Evolutionary conservation across 2,113 vertebrate genomes (phyloP).

Genomic region (Cephalophus harveyi): DNA sequence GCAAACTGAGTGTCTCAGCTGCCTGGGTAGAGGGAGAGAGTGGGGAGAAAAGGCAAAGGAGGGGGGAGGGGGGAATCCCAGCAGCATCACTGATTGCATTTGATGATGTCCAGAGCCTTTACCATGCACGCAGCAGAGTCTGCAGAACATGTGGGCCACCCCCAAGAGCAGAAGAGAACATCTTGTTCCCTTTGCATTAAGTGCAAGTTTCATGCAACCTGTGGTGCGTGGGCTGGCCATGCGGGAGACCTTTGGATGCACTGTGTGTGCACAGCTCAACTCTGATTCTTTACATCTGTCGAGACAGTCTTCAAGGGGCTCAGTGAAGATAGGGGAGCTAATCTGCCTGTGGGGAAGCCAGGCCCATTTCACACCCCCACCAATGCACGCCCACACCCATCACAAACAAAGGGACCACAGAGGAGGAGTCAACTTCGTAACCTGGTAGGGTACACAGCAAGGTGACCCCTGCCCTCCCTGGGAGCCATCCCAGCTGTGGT

Average conservation of each 20-base stretch:
- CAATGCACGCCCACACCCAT: accelerated
- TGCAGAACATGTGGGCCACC: accelerated
- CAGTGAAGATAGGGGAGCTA: neutral
- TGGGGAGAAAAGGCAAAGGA: neutral
- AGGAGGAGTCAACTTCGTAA: neutral
- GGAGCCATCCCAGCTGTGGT: neutral
- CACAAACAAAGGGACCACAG: accelerated
- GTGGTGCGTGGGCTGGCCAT: accelerated
- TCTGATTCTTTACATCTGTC: neutral
- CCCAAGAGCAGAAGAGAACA: neutral
- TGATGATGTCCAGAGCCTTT: accelerated
- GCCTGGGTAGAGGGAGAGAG: neutral
- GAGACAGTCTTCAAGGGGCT: neutral
- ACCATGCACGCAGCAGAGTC: neutral
- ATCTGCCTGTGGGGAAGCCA: neutral
- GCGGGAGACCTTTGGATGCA: accelerated
- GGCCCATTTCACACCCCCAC: neutral
- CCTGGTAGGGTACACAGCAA: neutral
- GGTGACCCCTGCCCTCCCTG: accelerated
- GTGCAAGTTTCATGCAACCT: neutral
- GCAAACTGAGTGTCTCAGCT: neutral
- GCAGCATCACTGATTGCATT: no score
- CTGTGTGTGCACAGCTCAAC: neutral
- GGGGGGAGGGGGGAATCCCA: accelerated
- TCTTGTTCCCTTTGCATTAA: neutral